Evolutionary conservation across 2,113 vertebrate species (phyloP).

Genomic region (Illadopsis cleaveri): DNA sequence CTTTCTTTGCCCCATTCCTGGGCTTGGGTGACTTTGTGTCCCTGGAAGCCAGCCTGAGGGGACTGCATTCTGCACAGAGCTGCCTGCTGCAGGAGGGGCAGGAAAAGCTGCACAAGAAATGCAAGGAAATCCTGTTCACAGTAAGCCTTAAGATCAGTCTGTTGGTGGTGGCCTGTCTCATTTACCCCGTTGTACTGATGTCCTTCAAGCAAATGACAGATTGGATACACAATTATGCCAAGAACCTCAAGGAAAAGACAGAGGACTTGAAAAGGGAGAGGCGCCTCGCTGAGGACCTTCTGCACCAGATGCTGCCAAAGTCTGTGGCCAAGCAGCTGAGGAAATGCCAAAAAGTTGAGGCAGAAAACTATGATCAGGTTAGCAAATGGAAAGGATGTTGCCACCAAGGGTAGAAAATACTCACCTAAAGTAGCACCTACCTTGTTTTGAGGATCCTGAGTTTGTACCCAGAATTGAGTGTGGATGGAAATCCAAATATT

Average conservation of each 20-base stretch:
- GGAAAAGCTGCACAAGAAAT: constrained; percentile 66
- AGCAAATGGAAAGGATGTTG: neutral
- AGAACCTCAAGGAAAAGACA: constrained; percentile 77
- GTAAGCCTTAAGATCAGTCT: constrained; percentile 81
- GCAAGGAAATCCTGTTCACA: constrained; percentile 69
- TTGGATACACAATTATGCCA: constrained; percentile 85
- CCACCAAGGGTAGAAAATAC: neutral
- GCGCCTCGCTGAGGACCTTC: constrained; percentile 82
- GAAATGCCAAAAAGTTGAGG: constrained; percentile 80
- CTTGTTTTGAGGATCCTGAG: neutral
- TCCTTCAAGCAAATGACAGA: constrained; percentile 88
- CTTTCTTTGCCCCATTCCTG: no score
- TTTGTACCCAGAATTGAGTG: neutral
- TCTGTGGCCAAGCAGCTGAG: constrained; percentile 87
- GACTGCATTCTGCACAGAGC: neutral
- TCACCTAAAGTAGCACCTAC: neutral
- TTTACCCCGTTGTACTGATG: constrained; percentile 82
- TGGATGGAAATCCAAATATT: neutral
- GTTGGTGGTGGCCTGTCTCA: constrained; percentile 76
- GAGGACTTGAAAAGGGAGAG: constrained; percentile 82
- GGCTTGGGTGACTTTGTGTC: neutral
- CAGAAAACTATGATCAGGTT: constrained; percentile 88
- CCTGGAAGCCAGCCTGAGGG: neutral
- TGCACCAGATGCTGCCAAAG: constrained; percentile 91
- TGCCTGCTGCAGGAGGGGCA: constrained; percentile 73